Base-by-base conservation (phyloP, 2,797 vertebrate species). In the Chelon auratus region DNA sequence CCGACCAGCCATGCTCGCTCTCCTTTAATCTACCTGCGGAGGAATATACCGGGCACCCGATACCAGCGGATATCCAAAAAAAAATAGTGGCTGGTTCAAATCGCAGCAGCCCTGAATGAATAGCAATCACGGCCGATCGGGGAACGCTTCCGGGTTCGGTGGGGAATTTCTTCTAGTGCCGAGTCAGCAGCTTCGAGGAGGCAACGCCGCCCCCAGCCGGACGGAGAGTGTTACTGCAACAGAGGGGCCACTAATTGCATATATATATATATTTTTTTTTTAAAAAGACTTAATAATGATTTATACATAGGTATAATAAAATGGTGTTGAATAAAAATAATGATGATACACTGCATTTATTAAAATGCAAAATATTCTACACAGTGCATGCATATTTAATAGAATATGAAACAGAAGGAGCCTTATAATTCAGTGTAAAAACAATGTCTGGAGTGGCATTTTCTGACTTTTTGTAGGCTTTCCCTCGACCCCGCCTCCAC, bases 1-100 rank as follows among this genome's bases (percentile, higher is more conserved):
- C 77, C 89, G 94, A 87, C 90, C 92, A 82, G 92, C 90, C 92
- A 94, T 93, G 72, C 20, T 85, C 14, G 56, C 70, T 83, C 45
- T 67, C 51, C 66, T 72, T 67, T 26, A 37, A 10, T 79, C 63
- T 48, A 13, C 2, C 61, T 22, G 18, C 30, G 8, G 18, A 61
- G 0, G 15, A 72, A 30, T 47, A 30, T 48, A 54, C 1, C 30
- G 22, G 39, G 13, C 6, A 33, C 17, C 72, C 24, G 76, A 48
- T 56, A 12, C 9, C 1, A 48, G 61, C 12, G 9, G 73, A 18
- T 39, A 26, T 42, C 13, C 48, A 8, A 13, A 26, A 2, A 1
- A 9, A 2, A 1, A 9, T 0, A 12, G 26, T 1, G 5, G 10
- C n/a, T 5, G 61, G 10, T 50, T 51, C 12, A 26, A 43, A 39